Base-by-base conservation (phyloP, 1,140 invertebrate genomes). In the Tetragonula clypearis region DNA sequence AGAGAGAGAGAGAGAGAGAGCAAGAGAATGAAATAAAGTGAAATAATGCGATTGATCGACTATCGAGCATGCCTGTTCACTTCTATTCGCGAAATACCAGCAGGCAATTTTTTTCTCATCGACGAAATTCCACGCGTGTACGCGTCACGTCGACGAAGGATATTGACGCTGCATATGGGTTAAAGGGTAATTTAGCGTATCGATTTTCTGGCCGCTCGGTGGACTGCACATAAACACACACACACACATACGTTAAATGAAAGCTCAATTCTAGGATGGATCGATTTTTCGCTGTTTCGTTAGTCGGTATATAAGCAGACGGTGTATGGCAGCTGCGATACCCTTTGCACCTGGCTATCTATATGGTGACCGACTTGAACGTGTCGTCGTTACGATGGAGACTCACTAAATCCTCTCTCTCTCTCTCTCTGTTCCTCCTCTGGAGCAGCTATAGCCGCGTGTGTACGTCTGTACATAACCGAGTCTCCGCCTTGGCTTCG, bases 241-340 rank as follows among this genome's bases (percentile, higher is more conserved):
- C 56, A 19, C 19, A 8, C 17, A 58, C 17, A 58, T 3, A 66
- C 2, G 21, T 30, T 60, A 60, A 35, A 35, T 65, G 62, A 49
- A 69, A 60, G 74, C 76, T 73, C 19, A 77, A 79, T 83, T 76
- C 53, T 69, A 79, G 86, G 85, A 86, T 62, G 74, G 78, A 89
- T 90, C 88, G 88, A 90, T 89, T 90, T 90, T 82, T 85, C 80
- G 71, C 19, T 75, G 75, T 87, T 88, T 87, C 84, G 80, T 68
- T 79, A 30, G 78, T 26, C 49, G 69, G 79, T 82, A 49, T 49
- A 49, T 8, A 78, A 49, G 68, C 85, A 84, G 81, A 86, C 87
- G 78, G 65, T 21, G 41, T 72, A 21, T 30, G 81, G 75, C 89
- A 90, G 89, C 89, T 90, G 88, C 79, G 41, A 58, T 76, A 68